Percentiles rank a stretch among this genome's conserved stretches.
These are phyloP conservation scores for Piaya cayana DNA, from an alignment of 2,113 vertebrate species.

Conservation along the genomic window DNA sequence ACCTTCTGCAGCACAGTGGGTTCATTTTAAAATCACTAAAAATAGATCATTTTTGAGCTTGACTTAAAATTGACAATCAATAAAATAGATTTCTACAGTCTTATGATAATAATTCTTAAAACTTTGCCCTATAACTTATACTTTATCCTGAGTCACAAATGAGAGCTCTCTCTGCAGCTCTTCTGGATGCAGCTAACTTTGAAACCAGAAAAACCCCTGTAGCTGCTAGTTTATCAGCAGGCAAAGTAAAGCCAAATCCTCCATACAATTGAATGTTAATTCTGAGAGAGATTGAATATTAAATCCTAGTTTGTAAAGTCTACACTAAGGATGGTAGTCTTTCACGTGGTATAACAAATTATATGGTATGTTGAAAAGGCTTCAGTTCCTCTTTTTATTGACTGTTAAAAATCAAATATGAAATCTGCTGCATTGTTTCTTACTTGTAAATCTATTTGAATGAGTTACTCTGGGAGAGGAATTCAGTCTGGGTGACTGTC, in stretches of 20 bases:
- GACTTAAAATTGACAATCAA: background rate
- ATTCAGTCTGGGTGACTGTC: background rate
- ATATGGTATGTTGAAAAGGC: fast-evolving
- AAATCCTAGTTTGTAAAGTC: background rate
- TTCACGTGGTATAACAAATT: fast-evolving
- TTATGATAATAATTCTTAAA: background rate
- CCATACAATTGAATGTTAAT: background rate
- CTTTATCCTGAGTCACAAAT: background rate
- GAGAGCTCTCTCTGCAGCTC: background rate
- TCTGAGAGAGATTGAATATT: background rate
- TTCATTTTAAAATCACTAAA: background rate
- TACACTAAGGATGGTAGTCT: background rate
- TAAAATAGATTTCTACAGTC: background rate
- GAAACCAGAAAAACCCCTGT: background rate
- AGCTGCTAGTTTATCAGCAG: background rate
- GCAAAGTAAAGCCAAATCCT: background rate
- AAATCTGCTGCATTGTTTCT: background rate
- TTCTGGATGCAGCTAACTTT: background rate
- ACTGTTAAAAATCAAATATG: background rate
- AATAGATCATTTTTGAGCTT: background rate
- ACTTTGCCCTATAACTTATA: background rate
- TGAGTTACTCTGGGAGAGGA: background rate
- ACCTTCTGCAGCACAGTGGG: background rate
- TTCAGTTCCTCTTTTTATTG: background rate
- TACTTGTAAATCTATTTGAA: background rate